Evolutionary conservation across 2,797 vertebrate species (phyloP), one percentile per base, ranked within the genome.

Genomic region (Scomberomorus guttatus): DNA sequence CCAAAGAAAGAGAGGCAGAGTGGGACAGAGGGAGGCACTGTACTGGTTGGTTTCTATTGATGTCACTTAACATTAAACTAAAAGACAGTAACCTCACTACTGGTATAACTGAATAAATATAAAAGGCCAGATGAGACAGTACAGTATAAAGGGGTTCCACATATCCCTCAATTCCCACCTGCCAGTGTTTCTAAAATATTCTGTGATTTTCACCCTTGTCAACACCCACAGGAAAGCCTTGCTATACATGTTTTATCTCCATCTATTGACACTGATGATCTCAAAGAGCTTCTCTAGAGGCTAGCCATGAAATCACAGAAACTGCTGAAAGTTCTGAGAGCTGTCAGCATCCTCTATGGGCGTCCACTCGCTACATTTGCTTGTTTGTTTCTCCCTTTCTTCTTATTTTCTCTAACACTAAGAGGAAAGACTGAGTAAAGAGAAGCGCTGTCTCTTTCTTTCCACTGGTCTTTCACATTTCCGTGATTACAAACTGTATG

Each of bases 241-340:
- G 70, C 81, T 87, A 75, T 83, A 73, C 84, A 87, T 67, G 72
- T 87, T 92, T 88, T 86, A 90, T 87, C 84, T 90, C 85, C 63
- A 74, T 90, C 91, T 92, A 83, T 85, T 90, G 87, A 93, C 88
- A 90, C 74, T 85, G 85, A 94, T 86, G 73, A 84, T 86, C 79
- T 89, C 75, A 77, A 88, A 89, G 81, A 77, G 78, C 71, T 86
- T 90, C 89, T 91, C 90, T 51, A 67, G 87, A 92, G 91, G 81
- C 80, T 59, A 73, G 20, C 44, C 27, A 64, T 72, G 81, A 87
- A 81, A 92, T 91, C 84, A 86, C 62, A 87, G 77, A 72, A 89
- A 79, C 83, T 42, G 57, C 65, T 67, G 57, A 83, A 85, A 80
- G 72, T 82, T 89, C 60, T 75, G 77, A 92, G 79, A 80, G 84